Percentiles rank a stretch among this genome's conserved stretches.
phyloP scores from a whole-genome alignment of 2,113 vertebrate species.

The Poecile atricapillus region DNA sequence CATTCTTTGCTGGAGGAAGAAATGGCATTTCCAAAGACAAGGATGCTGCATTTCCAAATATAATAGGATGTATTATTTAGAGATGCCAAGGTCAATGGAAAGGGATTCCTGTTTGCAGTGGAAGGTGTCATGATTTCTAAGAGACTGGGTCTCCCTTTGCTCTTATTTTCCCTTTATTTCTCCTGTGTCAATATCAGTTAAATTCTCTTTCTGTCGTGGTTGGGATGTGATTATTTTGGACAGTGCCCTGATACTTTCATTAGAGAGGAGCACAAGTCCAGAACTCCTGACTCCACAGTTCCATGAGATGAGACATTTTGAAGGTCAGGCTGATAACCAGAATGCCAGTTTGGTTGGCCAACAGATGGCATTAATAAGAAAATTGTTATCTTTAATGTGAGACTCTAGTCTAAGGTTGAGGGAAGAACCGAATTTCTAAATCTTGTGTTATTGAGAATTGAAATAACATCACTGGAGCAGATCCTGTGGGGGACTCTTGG shows the following conservation, averaged over 20 bases:
- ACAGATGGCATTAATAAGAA: not conserved
- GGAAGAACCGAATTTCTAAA: not conserved
- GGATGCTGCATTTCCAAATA: not conserved
- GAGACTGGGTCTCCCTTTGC: not conserved
- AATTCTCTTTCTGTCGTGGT: not conserved
- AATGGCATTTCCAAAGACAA: not conserved
- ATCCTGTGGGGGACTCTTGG: not conserved
- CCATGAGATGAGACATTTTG: not conserved
- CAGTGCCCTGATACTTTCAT: not conserved
- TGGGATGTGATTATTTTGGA: not conserved
- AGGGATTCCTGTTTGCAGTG: not conserved
- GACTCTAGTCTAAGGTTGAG: not conserved
- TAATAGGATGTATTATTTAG: not conserved
- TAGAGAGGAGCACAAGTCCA: not conserved
- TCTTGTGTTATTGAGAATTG: not conserved
- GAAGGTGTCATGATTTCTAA: not conserved
- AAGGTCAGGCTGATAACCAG: not conserved
- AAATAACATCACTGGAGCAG: not conserved
- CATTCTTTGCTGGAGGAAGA: not conserved
- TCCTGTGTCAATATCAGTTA: fast-evolving
- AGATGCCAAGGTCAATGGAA: not conserved
- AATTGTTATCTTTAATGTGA: not conserved
- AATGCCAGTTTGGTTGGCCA: not conserved
- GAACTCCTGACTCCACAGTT: not conserved
- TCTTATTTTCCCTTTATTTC: not conserved